A percentile compares a stretch with the other conserved stretches of the same genome.
phyloP scores from a whole-genome alignment of 35 echinoderm and acorn worm species.

The Patiria miniata region DNA sequence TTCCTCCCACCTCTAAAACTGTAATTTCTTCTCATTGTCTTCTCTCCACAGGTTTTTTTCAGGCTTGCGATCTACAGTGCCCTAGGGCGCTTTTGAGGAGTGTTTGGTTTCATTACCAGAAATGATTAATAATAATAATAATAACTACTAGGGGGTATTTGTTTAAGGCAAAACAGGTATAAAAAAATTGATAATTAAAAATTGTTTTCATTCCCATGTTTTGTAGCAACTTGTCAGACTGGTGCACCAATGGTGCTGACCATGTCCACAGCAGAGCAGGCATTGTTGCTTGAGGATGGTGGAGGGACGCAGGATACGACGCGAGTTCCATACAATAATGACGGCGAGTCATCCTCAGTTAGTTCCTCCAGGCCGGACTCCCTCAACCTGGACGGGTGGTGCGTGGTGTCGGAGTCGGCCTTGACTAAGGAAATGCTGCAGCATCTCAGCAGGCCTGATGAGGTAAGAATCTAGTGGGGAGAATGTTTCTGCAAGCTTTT shows the following conservation, averaged over 20 bases:
- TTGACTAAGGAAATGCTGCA: conserved; percentile 13
- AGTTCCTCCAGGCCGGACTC: background rate
- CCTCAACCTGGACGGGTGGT: conserved; percentile 11
- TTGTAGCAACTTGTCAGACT: background rate
- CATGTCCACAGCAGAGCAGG: conserved; percentile 2
- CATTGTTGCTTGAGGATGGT: background rate
- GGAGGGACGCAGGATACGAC: background rate
- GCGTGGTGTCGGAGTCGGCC: background rate
- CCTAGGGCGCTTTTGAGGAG: no score
- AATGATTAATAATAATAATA: no score
- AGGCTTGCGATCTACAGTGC: no score
- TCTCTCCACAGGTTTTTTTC: no score
- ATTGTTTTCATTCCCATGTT: background rate
- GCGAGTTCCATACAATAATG: background rate
- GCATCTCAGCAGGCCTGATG: background rate
- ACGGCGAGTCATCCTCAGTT: background rate
- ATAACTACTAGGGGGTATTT: no score
- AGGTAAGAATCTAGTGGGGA: background rate
- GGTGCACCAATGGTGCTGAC: background rate
- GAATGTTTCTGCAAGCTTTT: no score
- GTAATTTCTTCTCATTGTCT: no score
- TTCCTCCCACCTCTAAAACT: no score
- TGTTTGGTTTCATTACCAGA: no score
- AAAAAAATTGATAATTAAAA: no score
- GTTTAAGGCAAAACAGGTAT: no score